phyloP scores from a whole-genome alignment of 2,888 invertebrate species.

The Sialis lutaria region DNA sequence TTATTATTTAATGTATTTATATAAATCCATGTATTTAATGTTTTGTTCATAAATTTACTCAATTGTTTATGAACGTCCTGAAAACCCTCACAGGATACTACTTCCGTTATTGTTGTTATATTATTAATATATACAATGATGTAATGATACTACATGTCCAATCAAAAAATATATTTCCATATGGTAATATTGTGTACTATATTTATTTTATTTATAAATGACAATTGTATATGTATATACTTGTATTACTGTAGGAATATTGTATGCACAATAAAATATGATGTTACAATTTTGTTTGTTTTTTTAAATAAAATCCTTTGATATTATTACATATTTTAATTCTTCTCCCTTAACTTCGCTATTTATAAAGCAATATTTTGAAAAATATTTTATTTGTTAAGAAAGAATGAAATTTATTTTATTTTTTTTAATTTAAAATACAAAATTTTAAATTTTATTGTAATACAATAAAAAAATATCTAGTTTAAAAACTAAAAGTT shows the following conservation, averaged over 20 bases:
- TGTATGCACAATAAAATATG: constrained; percentile 31
- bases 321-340: too few relatives aligned
- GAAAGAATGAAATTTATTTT: too few relatives aligned
- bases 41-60: constrained; percentile 8
- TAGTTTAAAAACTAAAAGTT: too few relatives aligned
- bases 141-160: constrained; percentile 19
- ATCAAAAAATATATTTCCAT: constrained; percentile 21
- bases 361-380: too few relatives aligned
- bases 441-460: too few relatives aligned
- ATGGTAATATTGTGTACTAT: constrained; percentile 4
- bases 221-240: constrained; percentile 30
- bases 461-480: too few relatives aligned
- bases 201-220: constrained; percentile 15
- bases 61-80: constrained; percentile 3
- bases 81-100: too few relatives aligned
- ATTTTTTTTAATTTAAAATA: too few relatives aligned
- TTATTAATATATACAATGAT: constrained; percentile 2
- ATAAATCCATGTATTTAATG: constrained; percentile 7
- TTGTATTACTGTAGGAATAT: constrained; percentile 23
- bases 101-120: neutral
- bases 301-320: too few relatives aligned
- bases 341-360: too few relatives aligned
- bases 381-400: too few relatives aligned
- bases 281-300: constrained; percentile 8
- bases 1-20: neutral